Evolutionary conservation across 2,888 invertebrate species (phyloP), one percentile per base, ranked within the genome.

Genomic region (Erebia ligea): DNA sequence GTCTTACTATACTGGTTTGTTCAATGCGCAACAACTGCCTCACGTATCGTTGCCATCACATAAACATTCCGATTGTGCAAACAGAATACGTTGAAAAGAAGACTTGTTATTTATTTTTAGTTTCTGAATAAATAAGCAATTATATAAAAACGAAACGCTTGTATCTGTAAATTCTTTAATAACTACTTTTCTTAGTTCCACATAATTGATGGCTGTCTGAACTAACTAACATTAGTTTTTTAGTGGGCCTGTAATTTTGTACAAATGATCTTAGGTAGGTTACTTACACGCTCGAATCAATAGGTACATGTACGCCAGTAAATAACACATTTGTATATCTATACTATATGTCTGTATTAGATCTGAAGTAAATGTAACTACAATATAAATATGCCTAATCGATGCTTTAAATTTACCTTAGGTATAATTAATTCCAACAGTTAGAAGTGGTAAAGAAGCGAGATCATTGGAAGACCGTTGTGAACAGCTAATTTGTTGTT

Each of bases 41-140:
- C 21, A 34, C 34, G 62, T 48, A 45, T 48, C 62, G 62, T 62
- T 45, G 61, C 61, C 40, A 45, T 42, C 61, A 42, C 61, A 61
- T 61, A 42, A 48, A 62, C 62, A 62, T 48, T 62, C 45, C 48
- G 62, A 19, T 48, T 48, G 21, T 8, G 62, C 45, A 21, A 62
- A 34, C 40, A 40, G 54, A 57, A 25, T 40, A 61, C 61, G 45
- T 45, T 15, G 59, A 40, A 40, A 52, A 52, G 17, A 52, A 25
- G 42, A 45, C 61, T 48, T 62, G 62, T 48, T 61, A 61, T 61
- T 57, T 57, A 48, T 62, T 48, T 45, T 62, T 62, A 62, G 62
- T 45, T 62, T 62, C 17, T 62, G 62, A 62, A 62, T 62, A 62
- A 61, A 61, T 61, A 61, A 61, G 61, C 61, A 61, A 17, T 15